These are phyloP conservation scores for Nibea albiflora DNA, from an alignment of 2,113 vertebrate species.

Conservation along the genomic window DNA sequence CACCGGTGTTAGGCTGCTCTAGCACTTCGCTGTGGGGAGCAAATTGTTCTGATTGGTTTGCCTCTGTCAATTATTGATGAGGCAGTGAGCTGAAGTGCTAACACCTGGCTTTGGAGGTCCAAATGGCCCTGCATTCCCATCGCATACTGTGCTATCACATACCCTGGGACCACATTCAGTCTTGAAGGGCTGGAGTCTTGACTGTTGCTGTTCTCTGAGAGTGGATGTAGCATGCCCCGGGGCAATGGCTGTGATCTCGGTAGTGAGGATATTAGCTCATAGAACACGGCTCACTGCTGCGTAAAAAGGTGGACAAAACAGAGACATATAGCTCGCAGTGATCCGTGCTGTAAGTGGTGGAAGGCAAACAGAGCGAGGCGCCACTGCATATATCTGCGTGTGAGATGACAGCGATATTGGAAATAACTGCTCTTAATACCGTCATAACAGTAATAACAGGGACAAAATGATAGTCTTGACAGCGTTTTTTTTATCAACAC, in stretches of 20 bases:
- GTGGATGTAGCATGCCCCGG: conserved; percentile 61
- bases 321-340: conserved; percentile 2
- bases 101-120: conserved; percentile 84
- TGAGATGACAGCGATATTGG: conserved; percentile 4
- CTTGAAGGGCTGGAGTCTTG: conserved; percentile 57
- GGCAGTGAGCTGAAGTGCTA: conserved; percentile 85
- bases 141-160: conserved; percentile 74
- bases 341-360: conserved; percentile 8
- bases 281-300: conserved; percentile 50
- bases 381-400: not conserved
- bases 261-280: conserved; percentile 62
- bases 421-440: not conserved
- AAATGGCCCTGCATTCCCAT: conserved; percentile 77
- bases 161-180: conserved; percentile 66
- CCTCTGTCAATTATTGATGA: conserved; percentile 88
- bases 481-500: not conserved
- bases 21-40: conserved; percentile 85
- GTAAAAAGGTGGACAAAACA: conserved; percentile 50
- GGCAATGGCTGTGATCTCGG: conserved; percentile 66
- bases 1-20: conserved; percentile 84
- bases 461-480: not conserved
- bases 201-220: conserved; percentile 53
- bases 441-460: not conserved
- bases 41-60: conserved; percentile 89
- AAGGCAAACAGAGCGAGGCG: conserved; percentile 8